Evolutionary conservation across 2,888 invertebrate genomes (phyloP).

Genomic region (Trilocha varians): DNA sequence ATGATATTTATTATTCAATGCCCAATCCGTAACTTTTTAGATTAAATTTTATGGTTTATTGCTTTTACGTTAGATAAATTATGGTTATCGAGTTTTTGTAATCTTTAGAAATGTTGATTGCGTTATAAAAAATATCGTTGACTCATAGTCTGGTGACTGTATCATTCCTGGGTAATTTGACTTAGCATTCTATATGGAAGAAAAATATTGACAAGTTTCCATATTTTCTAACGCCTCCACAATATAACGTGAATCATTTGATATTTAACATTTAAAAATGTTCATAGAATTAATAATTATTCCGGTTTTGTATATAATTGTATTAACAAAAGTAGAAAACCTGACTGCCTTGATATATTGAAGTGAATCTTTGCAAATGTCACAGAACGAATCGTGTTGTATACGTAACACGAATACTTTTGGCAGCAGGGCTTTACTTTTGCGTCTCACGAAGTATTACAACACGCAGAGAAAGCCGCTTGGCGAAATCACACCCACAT

Average conservation of each 20-base stretch:
- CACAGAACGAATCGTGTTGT: slow-evolving; percentile 23
- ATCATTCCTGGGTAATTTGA: background rate
- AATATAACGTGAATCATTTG: slow-evolving; percentile 43
- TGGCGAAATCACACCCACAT: slow-evolving; percentile 70
- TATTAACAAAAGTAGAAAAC: slow-evolving; percentile 30
- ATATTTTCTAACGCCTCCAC: slow-evolving; percentile 39
- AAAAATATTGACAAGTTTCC: slow-evolving; percentile 54
- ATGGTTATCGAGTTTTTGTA: too few relatives aligned
- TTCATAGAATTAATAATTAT: slow-evolving; percentile 13
- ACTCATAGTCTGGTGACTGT: background rate
- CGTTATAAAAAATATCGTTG: background rate
- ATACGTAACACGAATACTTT: background rate
- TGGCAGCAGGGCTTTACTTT: background rate
- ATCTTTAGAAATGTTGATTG: too few relatives aligned
- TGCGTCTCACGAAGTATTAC: slow-evolving; percentile 30
- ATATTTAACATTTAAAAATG: slow-evolving; percentile 33
- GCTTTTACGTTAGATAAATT: too few relatives aligned
- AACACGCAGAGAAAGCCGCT: slow-evolving; percentile 63
- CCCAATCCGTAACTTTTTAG: too few relatives aligned
- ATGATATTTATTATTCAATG: too few relatives aligned
- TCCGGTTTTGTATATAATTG: slow-evolving; percentile 33
- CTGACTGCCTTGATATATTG: slow-evolving; percentile 61
- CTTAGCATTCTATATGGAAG: slow-evolving; percentile 17
- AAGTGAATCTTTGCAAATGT: slow-evolving; percentile 44
- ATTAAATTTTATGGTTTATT: too few relatives aligned